These are phyloP conservation scores for Limnodromus scolopaceus DNA, from an alignment of 2,797 vertebrate species.

Conservation along the genomic window DNA sequence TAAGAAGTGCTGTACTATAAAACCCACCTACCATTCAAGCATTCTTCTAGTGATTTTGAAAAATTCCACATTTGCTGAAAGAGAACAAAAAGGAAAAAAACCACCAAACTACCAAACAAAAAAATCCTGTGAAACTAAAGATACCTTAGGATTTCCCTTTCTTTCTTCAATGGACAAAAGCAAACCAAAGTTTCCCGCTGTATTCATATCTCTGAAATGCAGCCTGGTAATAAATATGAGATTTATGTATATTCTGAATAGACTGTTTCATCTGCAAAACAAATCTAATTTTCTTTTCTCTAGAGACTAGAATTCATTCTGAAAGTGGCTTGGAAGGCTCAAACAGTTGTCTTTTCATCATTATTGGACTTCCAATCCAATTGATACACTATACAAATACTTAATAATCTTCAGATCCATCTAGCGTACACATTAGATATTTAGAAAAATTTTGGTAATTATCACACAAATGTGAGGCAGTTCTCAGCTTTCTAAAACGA, in stretches of 20 bases:
- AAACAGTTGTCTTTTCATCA: not conserved
- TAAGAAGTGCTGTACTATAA: not conserved
- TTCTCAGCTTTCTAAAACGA: not conserved
- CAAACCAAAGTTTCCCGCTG: not conserved
- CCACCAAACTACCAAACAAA: not conserved
- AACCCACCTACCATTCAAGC: not conserved
- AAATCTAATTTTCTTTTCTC: not conserved
- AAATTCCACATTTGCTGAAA: not conserved
- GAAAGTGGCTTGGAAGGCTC: not conserved
- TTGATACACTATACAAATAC: not conserved
- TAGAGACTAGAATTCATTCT: not conserved
- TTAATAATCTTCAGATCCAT: not conserved
- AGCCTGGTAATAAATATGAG: not conserved
- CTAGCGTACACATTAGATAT: not conserved
- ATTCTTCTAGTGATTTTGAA: not conserved
- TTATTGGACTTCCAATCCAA: not conserved
- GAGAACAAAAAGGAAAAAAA: accelerated
- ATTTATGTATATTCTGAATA: not conserved
- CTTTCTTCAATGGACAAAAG: not conserved
- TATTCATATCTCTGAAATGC: not conserved
- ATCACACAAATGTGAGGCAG: not conserved
- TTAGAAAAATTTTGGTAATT: not conserved
- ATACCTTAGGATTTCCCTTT: not conserved
- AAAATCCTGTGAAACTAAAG: not conserved
- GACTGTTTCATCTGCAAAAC: not conserved